Evolutionary conservation across 2,888 invertebrate species (phyloP), one percentile per base, ranked within the genome.

Genomic region (Agrenia bidenticulata): DNA sequence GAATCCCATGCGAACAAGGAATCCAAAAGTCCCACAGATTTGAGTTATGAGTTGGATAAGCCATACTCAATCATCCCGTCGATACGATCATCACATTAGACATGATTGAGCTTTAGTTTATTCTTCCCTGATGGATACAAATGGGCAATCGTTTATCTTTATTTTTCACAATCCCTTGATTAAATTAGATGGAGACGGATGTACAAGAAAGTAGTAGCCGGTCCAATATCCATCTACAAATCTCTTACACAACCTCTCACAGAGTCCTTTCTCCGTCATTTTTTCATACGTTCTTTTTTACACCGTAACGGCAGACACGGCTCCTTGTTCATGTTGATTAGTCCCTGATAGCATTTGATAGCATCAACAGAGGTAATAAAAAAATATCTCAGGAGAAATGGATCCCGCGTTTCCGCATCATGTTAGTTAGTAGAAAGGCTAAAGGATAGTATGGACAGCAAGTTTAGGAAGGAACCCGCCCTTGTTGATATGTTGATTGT

Each of bases 111-210:
- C 26, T 58, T 45, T 58, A 41, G 45, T 58, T 58, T 58, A 58
- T 58, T 58, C 58, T 58, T 24, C 49, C 27, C 24, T 58, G 58
- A 58, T 58, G 45, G 58, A 58, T 58, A 58, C 58, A 58, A 58
- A 58, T 58, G 58, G 58, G 45, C 45, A 13, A 42, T 58, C 58
- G 58, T 58, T 58, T 58, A 58, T 58, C 58, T 58, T 58, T 58
- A 58, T 58, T 58, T 58, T 58, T 58, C 58, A 4, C 39, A 58
- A 58, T 58, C 58, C 58, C 58, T 58, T 58, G 58, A 58, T 58
- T 58, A 58, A 58, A 58, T 58, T 58, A 58, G 58, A 58, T 45
- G 58, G 58, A 45, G 58, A 58, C 49, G 58, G 58, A 58, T 58
- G 57, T 21, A 41, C 41, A 13, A 45, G 45, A 45, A 45, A 45